Evolutionary conservation across 2,113 vertebrate species (phyloP), one percentile per base, ranked within the genome.

Genomic region (Diadophis punctatus): DNA sequence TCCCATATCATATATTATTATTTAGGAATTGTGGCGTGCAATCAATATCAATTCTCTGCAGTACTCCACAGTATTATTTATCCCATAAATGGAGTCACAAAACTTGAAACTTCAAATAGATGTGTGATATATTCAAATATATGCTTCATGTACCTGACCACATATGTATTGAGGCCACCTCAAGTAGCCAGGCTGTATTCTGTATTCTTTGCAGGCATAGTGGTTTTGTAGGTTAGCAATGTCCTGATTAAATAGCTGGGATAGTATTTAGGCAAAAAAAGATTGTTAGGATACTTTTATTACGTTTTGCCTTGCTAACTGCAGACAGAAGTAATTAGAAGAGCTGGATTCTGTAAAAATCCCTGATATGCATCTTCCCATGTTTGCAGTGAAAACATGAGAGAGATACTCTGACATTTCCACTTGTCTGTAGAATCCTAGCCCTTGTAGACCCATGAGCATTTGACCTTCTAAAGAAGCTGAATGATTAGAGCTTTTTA

Each of bases 31-130:
- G 43, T 22, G 25, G 85, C 56, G 58, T 60, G 34, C 48, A 91
- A 91, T 88, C 87, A 88, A 87, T 88, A 86, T 51, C 34, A n/a
- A 30, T 90, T 90, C 74, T 56, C 88, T 86, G 55, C 46, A 51
- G 52, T 56, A 2, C 14, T 46, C 16, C 86, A 43, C 51, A 34
- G 39, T 88, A 43, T 52, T 55, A 53, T 22, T 85, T 85, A 25
- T 49, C 88, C 49, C 27, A 86, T 46, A 90, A 30, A 12, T 52
- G 16, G 43, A 86, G 30, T 39, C 18, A 43, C 16, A 43, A 9
- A 39, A 80, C 8, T 80, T 80, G 74, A 9, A 3, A 8, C 49
- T 85, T 85, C 0, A 56, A 22, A 51, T 84, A 49, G 23, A 20
- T 90, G 27, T 60, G 16, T 9, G 49, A 53, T 86, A 49, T 11